Evolutionary conservation across 2,888 invertebrate species (phyloP).

Genomic region (Oconnorella tubifera): DNA sequence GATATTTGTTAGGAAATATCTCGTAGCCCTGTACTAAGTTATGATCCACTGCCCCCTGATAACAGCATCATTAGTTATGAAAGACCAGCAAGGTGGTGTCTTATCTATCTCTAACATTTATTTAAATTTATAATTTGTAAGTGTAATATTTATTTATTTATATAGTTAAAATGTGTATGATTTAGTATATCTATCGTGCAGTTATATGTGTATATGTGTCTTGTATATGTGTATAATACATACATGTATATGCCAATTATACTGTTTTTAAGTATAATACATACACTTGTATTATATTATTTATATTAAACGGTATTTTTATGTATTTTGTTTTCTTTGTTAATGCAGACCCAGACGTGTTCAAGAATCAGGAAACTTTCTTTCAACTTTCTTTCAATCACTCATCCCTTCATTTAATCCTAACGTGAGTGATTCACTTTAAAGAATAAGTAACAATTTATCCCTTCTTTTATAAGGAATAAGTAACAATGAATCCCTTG

Average conservation of each 20-base stretch:
- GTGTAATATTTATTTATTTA: not conserved
- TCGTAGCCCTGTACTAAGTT: constrained; percentile 66
- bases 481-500: too few relatives aligned
- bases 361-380: constrained; percentile 49
- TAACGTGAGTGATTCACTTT: too few relatives aligned
- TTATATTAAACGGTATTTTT: not conserved
- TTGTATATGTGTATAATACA: too few relatives aligned
- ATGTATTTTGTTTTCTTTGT: not conserved
- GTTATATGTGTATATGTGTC: too few relatives aligned
- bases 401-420: constrained; percentile 68
- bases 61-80: constrained; percentile 72
- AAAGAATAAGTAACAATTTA: too few relatives aligned
- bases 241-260: too few relatives aligned
- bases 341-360: constrained; percentile 41
- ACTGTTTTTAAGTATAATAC: not conserved
- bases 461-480: too few relatives aligned
- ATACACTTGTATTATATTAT: not conserved
- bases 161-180: too few relatives aligned
- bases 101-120: not conserved
- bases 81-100: constrained; percentile 55
- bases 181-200: too few relatives aligned
- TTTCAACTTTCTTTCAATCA: constrained; percentile 69
- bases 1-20: constrained; percentile 62
- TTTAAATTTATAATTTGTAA: not conserved
- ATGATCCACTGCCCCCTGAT: constrained; percentile 74